Conservation (phyloP, 2,888 invertebrate species). For the Napeogenes sylphis region DNA sequence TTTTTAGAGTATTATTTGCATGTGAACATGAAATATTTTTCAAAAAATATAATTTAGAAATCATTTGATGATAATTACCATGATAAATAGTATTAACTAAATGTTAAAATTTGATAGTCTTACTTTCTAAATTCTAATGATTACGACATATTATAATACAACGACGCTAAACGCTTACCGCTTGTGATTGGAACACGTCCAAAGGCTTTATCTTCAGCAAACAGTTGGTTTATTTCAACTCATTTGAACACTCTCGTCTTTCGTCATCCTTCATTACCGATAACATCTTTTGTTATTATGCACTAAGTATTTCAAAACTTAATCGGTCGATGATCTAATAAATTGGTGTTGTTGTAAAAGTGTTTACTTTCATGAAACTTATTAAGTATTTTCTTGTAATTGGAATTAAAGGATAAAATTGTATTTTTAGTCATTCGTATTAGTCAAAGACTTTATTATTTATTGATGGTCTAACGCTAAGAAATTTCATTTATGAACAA, state of each 20-base stretch:
- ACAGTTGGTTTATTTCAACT: conserved; percentile 48
- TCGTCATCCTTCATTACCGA: conserved; percentile 44
- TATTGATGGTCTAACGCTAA: neutral
- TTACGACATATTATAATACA: neutral
- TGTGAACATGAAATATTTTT: no score
- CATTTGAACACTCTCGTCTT: conserved; percentile 49
- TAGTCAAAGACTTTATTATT: neutral
- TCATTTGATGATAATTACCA: no score
- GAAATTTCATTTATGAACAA: no score
- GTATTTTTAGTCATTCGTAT: no score
- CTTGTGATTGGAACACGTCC: conserved; percentile 29
- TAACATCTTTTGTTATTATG: conserved; percentile 49
- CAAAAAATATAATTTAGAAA: no score
- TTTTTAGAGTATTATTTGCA: no score
- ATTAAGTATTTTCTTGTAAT: neutral
- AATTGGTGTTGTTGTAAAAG: conserved; percentile 1
- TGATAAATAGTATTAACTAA: no score
- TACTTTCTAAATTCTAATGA: neutral
- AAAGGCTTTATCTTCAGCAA: conserved; percentile 50
- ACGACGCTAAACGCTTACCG: conserved; percentile 4
- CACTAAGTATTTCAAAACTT: conserved; percentile 20
- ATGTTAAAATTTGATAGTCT: no score
- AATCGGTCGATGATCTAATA: conserved; percentile 26
- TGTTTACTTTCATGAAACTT: neutral
- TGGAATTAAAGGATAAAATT: no score